Evolutionary conservation across 2,888 invertebrate genomes (phyloP).

Genomic region (Ochlodes sylvanus): DNA sequence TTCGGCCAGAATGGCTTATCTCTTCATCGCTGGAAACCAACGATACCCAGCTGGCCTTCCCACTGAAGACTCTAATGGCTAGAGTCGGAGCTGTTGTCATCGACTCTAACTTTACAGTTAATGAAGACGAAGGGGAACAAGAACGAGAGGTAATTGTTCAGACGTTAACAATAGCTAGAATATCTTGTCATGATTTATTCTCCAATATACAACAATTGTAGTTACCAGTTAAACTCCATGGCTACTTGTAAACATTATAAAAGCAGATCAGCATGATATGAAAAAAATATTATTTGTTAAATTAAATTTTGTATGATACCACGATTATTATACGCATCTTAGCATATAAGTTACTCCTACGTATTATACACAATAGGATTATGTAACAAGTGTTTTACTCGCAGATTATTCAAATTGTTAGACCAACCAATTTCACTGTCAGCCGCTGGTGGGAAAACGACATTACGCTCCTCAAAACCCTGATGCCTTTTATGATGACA

Average conservation of each 20-base stretch:
- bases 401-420: slow-evolving; percentile 69
- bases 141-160: slow-evolving; percentile 66
- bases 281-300: no score
- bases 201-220: no score
- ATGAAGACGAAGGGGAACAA: slow-evolving; percentile 77
- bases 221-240: no score
- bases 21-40: slow-evolving; percentile 62
- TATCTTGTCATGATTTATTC: no score
- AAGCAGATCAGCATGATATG: no score
- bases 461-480: slow-evolving; percentile 68
- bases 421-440: slow-evolving; percentile 63
- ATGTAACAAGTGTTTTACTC: background rate
- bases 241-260: no score
- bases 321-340: no score
- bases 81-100: slow-evolving; percentile 66
- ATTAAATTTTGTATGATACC: no score
- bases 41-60: slow-evolving; percentile 58
- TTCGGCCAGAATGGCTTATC: slow-evolving; percentile 67
- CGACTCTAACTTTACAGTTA: slow-evolving; percentile 65
- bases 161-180: no score
- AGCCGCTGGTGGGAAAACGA: slow-evolving; percentile 70
- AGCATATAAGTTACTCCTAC: no score
- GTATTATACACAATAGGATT: no score
- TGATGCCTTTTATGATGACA: slow-evolving; percentile 66
- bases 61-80: slow-evolving; percentile 70